These are phyloP conservation scores for Xenentodon cancila DNA, from an alignment of 2,797 vertebrate species.

Conservation along the genomic window DNA sequence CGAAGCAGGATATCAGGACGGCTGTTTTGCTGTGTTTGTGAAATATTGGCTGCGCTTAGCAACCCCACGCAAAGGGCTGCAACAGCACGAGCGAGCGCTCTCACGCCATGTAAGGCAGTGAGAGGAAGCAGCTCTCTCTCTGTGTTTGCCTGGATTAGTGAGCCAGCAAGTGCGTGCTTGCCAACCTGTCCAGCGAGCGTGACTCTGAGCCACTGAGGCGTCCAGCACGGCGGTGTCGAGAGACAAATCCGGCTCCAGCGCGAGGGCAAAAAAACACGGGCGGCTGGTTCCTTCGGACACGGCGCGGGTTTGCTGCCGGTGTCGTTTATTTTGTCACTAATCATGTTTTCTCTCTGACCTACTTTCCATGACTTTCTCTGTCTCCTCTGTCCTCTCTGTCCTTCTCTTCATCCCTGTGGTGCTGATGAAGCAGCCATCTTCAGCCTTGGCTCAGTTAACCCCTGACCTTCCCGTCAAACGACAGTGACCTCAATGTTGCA, in stretches of 20 bases:
- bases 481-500: constrained; percentile 32
- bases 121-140: constrained; percentile 49
- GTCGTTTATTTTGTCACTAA: constrained; percentile 51
- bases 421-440: constrained; percentile 62
- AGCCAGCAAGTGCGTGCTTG: constrained; percentile 58
- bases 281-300: constrained; percentile 5
- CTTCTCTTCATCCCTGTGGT: constrained; percentile 43
- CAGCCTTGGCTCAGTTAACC: constrained; percentile 49
- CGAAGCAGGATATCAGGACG: constrained; percentile 49
- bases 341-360: constrained; percentile 69
- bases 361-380: constrained; percentile 58
- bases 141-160: constrained; percentile 29
- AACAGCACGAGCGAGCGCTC: constrained; percentile 43
- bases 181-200: constrained; percentile 58
- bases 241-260: constrained; percentile 7
- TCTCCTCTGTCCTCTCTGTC: constrained; percentile 24
- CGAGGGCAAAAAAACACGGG: constrained; percentile 10
- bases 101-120: constrained; percentile 78
- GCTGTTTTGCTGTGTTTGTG: constrained; percentile 70
- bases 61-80: constrained; percentile 64
- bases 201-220: constrained; percentile 38
- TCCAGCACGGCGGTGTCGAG: constrained; percentile 9
- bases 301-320: constrained; percentile 33
- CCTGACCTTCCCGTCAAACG: constrained; percentile 40
- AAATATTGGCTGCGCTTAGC: constrained; percentile 72